phyloP scores from a whole-genome alignment of 2,888 invertebrate genomes.

The Acrobasis consociella region DNA sequence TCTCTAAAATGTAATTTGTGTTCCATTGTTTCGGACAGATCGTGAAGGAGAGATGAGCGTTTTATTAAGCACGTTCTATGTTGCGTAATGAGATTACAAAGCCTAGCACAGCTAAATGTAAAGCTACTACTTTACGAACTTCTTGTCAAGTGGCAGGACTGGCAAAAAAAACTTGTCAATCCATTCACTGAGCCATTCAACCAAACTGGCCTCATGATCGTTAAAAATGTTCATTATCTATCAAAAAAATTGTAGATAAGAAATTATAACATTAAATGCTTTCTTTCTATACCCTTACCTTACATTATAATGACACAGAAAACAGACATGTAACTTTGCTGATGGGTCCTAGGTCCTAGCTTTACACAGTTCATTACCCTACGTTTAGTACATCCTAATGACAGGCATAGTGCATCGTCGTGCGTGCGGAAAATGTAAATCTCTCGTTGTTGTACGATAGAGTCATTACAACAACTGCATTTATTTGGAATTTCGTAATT shows the following conservation, averaged over 20 bases:
- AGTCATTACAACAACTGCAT: background rate
- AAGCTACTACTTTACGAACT: background rate
- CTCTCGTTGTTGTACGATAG: background rate
- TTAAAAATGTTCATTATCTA: no score
- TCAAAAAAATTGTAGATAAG: no score
- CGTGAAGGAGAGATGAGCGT: background rate
- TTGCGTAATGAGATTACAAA: background rate
- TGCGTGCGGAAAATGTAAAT: conserved; percentile 12
- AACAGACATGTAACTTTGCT: no score
- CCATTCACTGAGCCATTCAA: no score
- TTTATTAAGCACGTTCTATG: background rate
- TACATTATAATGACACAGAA: no score
- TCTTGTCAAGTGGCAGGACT: background rate
- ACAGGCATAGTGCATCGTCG: conserved; percentile 6
- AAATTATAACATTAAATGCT: no score
- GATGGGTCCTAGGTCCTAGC: no score
- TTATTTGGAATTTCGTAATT: no score
- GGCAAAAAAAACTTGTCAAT: no score
- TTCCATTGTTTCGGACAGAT: background rate
- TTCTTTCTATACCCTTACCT: no score
- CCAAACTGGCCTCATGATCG: no score
- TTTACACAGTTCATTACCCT: background rate
- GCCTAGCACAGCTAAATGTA: background rate
- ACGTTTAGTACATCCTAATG: background rate
- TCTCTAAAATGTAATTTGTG: background rate